These are phyloP conservation scores for Eupithecia subumbrata DNA, from an alignment of 2,888 invertebrate genomes.

Conservation along the genomic window DNA sequence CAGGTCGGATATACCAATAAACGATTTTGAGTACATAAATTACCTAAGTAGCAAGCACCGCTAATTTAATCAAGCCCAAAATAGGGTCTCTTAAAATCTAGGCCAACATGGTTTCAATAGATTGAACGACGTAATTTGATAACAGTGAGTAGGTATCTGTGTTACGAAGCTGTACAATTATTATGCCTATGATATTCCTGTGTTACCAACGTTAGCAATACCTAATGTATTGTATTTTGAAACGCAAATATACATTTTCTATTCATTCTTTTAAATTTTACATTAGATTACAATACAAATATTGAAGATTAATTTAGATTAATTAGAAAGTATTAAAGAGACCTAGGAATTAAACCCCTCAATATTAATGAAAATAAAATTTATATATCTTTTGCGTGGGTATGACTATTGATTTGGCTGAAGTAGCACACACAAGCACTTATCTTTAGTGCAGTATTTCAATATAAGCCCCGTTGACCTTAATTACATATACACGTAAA, in stretches of 20 bases:
- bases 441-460: background rate
- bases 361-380: too few relatives aligned
- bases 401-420: background rate
- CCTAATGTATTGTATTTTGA: background rate
- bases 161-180: background rate
- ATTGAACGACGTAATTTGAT: conserved; percentile 1
- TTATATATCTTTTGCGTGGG: too few relatives aligned
- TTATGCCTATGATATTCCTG: background rate
- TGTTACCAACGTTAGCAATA: background rate
- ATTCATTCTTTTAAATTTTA: too few relatives aligned
- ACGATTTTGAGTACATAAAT: background rate
- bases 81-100: background rate
- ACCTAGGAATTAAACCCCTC: background rate
- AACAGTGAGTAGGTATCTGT: background rate
- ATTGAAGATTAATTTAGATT: too few relatives aligned
- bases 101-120: background rate
- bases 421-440: background rate
- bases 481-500: background rate
- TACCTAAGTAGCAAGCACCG: background rate
- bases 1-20: too few relatives aligned
- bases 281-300: too few relatives aligned
- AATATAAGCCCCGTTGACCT: background rate
- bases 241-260: too few relatives aligned
- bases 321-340: background rate
- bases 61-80: background rate